Base-by-base conservation (phyloP, 2,113 vertebrate species). In the Pluvialis apricaria region DNA sequence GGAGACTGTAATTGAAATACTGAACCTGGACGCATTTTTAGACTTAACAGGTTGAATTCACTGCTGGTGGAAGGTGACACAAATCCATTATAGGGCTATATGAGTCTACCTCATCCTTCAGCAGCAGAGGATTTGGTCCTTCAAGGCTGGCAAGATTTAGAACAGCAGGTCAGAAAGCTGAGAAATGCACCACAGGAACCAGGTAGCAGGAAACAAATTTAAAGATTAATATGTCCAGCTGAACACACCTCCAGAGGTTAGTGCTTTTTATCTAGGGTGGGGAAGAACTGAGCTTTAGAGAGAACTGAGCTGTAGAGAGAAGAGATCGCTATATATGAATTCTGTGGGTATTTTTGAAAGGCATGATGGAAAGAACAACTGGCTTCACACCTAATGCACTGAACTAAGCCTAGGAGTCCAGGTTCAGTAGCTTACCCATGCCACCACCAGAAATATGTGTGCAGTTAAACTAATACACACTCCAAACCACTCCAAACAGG, bases 81-180 rank as follows among this genome's bases (percentile, higher is more conserved):
- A 92, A 95, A 90, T 86, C 86, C 90, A 89, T 92, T 92, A 84
- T 0, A 69, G 36, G 34, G 25, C 28, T 91, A 3, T 52, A 32
- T 7, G 7, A 45, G 18, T 45, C 40, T 40, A 42, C 8, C 14
- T 62, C 15, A 49, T 60, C 61, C 42, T 85, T 87, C 66, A 85
- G 10, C 19, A 79, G 57, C 8, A 66, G 58, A 84, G 34, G 10
- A 62, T 13, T 36, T 80, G 52, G 36, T n/a, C n/a, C 36, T 79
- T 75, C 44, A 70, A 58, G 44, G 49, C 49, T 69, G 10, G 45
- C 7, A 91, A 72, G 58, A 62, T 47, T 36, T 32, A 72, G 44
- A 92, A 92, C 92, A 95, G 38, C 34, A 89, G 91, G 81, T 94
- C 92, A 86, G 61, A 79, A 88, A 47, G 72, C 26, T 71, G 40